These are phyloP conservation scores for Melikaiella ostensackeni DNA, from an alignment of 2,888 invertebrate species.

Conservation along the genomic window DNA sequence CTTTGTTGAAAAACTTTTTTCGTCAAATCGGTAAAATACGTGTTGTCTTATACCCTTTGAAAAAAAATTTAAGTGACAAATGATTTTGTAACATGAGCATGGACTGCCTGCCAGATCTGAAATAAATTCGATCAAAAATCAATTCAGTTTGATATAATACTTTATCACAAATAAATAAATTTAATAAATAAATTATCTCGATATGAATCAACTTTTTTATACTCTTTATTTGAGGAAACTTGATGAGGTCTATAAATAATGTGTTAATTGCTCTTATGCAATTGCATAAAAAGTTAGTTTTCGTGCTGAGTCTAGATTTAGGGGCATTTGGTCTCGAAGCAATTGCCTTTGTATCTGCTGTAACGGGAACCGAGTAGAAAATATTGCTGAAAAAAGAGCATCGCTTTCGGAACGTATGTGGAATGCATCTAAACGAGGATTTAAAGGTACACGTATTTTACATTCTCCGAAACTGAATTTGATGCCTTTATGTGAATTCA, in stretches of 20 bases:
- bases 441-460: constrained; percentile 2
- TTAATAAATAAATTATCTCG: too few species aligned
- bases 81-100: too few species aligned
- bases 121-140: too few species aligned
- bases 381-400: constrained; percentile 23
- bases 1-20: too few species aligned
- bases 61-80: too few species aligned
- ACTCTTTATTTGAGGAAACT: too few species aligned
- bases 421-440: neutral
- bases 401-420: neutral
- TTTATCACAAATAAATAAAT: too few species aligned
- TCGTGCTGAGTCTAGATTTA: constrained; percentile 21
- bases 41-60: too few species aligned
- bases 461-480: neutral
- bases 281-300: constrained; percentile 24
- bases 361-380: constrained; percentile 19
- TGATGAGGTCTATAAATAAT: constrained; percentile 10
- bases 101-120: too few species aligned
- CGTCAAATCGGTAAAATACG: too few species aligned
- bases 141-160: too few species aligned
- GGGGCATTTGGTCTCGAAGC: constrained; percentile 31
- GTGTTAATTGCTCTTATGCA: neutral
- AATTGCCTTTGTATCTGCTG: constrained; percentile 22
- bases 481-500: neutral
- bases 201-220: neutral